phyloP scores from a whole-genome alignment of 2,888 invertebrate genomes.

The Drosophila nr. perissopoda region DNA sequence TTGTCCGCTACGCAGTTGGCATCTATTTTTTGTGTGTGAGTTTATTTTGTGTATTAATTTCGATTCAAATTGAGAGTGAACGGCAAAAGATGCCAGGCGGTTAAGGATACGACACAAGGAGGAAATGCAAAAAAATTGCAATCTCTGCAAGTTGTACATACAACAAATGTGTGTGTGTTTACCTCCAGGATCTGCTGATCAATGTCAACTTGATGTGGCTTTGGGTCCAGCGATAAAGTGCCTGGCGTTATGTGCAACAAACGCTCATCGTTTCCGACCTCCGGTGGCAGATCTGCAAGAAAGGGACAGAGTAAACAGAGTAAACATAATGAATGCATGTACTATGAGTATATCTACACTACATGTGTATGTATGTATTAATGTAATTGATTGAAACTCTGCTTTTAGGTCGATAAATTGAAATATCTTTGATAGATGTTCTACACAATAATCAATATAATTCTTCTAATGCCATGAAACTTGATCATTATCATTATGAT shows the following conservation, averaged over 20 bases:
- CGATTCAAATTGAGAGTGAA: not conserved
- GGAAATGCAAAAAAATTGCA: not conserved
- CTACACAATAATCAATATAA: not conserved
- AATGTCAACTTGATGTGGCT: slow-evolving; percentile 82
- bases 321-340: slow-evolving; percentile 7
- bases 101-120: not conserved
- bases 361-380: not conserved
- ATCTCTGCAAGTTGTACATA: not conserved
- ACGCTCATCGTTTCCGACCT: slow-evolving; percentile 84
- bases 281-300: slow-evolving; percentile 84
- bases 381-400: not conserved
- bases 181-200: slow-evolving; percentile 85
- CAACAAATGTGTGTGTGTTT: slow-evolving; percentile 2
- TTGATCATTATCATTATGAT: not conserved
- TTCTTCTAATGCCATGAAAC: no score
- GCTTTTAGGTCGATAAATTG: not conserved
- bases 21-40: not conserved
- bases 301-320: slow-evolving; percentile 41
- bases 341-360: not conserved
- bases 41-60: not conserved
- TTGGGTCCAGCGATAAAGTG: slow-evolving; percentile 82
- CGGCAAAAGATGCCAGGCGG: not conserved
- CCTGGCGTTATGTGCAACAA: slow-evolving; percentile 83
- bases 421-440: not conserved
- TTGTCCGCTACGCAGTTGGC: not conserved